Base-by-base conservation (phyloP, 92 coral and sea anemone species). In the Siderastrea siderea region DNA sequence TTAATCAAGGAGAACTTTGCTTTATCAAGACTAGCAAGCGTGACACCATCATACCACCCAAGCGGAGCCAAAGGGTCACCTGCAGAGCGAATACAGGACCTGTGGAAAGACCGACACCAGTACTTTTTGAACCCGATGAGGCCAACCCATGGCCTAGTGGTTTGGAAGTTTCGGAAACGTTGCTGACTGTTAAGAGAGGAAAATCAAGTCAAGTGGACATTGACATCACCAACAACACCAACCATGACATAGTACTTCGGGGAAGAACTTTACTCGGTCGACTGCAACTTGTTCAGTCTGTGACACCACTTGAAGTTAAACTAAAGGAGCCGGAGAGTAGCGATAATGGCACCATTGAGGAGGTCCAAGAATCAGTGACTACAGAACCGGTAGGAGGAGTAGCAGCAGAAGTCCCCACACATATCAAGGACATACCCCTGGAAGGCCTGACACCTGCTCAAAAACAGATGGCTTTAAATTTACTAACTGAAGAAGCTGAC, bases 241-340 rank as follows among this genome's bases (percentile, higher is more conserved):
- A 90, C 85, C 96, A 93, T 78, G 92, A 73, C 43, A 84, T 93
- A 54, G 77, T 67, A 65, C 51, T 86, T 47, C 77, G 86, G 38
- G 83, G 92, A 5, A 59, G 89, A 49, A 90, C 89, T 46, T 8
- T 76, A 49, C 85, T 90, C 8, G 91, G 93, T 15, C 88, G 92
- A 49, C 78, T 93, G 15, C 84, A 85, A 63, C 87, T 91, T 74
- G 96, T 91, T n/a, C 90, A 87, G 84, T 93, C 96, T 51, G 93
- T 85, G 51, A 93, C 94, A 8, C 91, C 96, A 48, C 76, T 90
- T 17, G 92, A 88, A 49, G 94, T 91, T 26, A 74, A 75, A 52
- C 45, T 79, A 48, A 79, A 79, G 77, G 86, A 68, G 44, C 90
- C 92, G 3, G 59, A 68, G 2, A 58, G 64, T 53, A 67, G 59